Percentiles rank a stretch among this genome's conserved stretches.
Evolutionary conservation across 2,797 vertebrate genomes (phyloP).

Genomic region (Lithobates pipiens): DNA sequence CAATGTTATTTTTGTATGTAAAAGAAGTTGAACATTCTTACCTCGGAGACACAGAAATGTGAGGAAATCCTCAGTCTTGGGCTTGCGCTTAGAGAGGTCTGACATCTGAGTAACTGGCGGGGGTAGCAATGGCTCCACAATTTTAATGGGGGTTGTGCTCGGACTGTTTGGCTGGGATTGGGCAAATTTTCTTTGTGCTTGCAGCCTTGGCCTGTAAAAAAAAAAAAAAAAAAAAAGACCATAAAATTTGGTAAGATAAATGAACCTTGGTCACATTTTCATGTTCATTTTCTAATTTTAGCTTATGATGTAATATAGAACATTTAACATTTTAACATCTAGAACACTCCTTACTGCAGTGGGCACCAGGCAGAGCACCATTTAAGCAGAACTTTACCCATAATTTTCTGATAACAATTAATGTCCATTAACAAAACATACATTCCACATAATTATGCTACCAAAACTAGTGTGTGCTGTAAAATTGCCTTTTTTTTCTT

Average conservation of each 20-base stretch:
- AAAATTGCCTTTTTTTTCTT: no score
- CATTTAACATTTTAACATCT: no score
- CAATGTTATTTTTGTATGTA: no score
- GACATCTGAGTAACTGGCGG: constrained; percentile 90
- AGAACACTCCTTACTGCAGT: no score
- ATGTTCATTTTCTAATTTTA: no score
- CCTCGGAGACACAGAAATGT: constrained; percentile 99
- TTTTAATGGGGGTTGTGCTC: constrained; percentile 97
- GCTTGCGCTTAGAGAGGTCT: constrained; percentile 96
- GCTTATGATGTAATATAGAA: no score
- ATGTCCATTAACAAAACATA: no score
- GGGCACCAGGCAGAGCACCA: no score
- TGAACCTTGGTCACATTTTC: neutral
- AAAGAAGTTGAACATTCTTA: constrained; percentile 69
- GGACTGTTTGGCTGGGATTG: constrained; percentile 99
- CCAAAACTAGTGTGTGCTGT: no score
- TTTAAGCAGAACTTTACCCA: no score
- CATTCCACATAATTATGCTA: no score
- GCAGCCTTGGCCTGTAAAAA: constrained; percentile 89
- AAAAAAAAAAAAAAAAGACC: constrained; percentile 57
- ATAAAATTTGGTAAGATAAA: neutral
- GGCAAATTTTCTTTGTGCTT: constrained; percentile 99
- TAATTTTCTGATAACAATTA: no score
- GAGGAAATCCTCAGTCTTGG: constrained; percentile 99
- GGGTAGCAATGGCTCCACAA: constrained; percentile 86